Percentiles rank a stretch among this genome's conserved stretches.
Evolutionary conservation across 2,888 invertebrate species (phyloP).

Genomic region (Gnatocerus cornutus): DNA sequence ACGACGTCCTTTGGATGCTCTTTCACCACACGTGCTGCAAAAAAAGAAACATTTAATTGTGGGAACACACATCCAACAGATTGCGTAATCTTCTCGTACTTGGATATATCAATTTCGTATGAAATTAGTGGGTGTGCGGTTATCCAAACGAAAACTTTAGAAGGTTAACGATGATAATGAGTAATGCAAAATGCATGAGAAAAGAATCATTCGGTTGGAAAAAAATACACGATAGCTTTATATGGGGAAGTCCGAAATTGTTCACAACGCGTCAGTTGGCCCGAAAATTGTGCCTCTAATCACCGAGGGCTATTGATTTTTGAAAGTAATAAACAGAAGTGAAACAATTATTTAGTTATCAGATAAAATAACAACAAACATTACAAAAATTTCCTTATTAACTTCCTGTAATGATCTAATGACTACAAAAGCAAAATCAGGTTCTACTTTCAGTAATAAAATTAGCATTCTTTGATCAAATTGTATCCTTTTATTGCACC

Average conservation of each 20-base stretch:
- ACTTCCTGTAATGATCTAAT: too few species aligned
- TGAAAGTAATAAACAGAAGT: too few species aligned
- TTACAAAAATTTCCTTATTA: too few species aligned
- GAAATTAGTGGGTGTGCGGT: not conserved
- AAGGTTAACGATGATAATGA: constrained; percentile 1
- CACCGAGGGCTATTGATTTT: too few species aligned
- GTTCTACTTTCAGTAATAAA: too few species aligned
- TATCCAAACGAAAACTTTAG: not conserved
- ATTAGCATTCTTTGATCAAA: too few species aligned
- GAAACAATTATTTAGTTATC: too few species aligned
- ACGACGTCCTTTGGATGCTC: constrained; percentile 54
- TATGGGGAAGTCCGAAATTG: not conserved
- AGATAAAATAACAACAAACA: too few species aligned
- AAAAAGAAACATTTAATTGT: constrained; percentile 19
- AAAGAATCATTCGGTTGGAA: not conserved
- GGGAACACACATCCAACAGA: not conserved
- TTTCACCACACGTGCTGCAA: constrained; percentile 60
- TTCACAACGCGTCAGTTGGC: too few species aligned
- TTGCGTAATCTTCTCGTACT: not conserved
- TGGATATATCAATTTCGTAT: not conserved
- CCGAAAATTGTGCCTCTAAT: too few species aligned
- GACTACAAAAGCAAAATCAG: too few species aligned
- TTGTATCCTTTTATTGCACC: too few species aligned
- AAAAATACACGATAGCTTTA: not conserved
- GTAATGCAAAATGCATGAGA: constrained; percentile 1